Evolutionary conservation across 2,797 vertebrate species (phyloP).

Genomic region (Gymnoscopelus braueri): DNA sequence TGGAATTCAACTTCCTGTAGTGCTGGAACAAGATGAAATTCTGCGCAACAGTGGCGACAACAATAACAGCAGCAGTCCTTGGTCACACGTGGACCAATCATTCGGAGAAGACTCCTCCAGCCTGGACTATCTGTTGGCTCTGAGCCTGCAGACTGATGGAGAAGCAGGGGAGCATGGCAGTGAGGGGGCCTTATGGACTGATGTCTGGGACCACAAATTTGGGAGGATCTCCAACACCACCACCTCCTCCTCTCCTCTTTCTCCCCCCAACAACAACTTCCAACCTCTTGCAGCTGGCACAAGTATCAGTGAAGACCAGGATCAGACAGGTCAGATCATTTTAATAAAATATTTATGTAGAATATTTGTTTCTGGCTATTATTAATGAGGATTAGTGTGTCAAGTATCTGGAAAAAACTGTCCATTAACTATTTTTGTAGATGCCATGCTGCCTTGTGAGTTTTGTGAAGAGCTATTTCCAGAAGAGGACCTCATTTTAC

Average conservation of each 20-base stretch:
- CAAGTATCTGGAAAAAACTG: conserved; percentile 1
- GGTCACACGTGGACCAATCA: conserved; percentile 45
- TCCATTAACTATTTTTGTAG: conserved; percentile 35
- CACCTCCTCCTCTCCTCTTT: conserved; percentile 31
- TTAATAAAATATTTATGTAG: not conserved
- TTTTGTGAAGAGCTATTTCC: conserved; percentile 97
- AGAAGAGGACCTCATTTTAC: conserved; percentile 94
- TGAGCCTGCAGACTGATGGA: conserved; percentile 87
- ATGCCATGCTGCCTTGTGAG: conserved; percentile 92
- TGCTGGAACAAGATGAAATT: conserved; percentile 68
- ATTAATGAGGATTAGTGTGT: not conserved
- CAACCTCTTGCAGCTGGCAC: conserved; percentile 47
- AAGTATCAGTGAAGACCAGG: conserved; percentile 43
- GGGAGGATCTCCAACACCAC: conserved; percentile 57
- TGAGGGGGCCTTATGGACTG: conserved; percentile 72
- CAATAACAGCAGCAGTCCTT: conserved; percentile 63
- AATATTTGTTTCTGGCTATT: not conserved
- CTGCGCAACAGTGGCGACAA: conserved; percentile 49
- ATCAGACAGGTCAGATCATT: conserved; percentile 62
- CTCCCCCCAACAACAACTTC: conserved; percentile 69
- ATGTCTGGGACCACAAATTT: conserved; percentile 77
- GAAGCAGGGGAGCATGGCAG: conserved; percentile 74
- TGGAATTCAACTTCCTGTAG: conserved; percentile 46
- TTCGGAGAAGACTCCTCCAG: conserved; percentile 80
- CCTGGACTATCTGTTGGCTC: conserved; percentile 90